Evolutionary conservation across 2,888 invertebrate genomes (phyloP).

Genomic region (Campoplex nolae): DNA sequence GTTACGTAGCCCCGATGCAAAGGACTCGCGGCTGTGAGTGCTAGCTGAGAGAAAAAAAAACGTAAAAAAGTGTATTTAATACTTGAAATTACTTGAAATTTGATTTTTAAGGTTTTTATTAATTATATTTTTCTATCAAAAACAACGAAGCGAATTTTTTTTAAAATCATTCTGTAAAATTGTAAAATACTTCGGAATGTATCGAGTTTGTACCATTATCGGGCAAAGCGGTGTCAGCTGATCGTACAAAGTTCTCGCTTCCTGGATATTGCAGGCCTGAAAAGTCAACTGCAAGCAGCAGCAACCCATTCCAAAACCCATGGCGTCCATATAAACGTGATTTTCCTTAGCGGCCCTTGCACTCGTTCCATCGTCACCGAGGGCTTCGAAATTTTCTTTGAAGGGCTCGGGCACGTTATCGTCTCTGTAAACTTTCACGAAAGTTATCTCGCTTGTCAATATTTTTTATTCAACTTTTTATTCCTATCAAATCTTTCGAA

Average conservation of each 20-base stretch:
- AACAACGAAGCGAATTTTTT: background rate
- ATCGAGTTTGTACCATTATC: conserved; percentile 90
- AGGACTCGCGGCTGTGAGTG: conserved; percentile 98
- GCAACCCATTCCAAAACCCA: conserved; percentile 99
- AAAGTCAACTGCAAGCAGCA: conserved; percentile 98
- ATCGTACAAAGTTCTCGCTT: conserved; percentile 98
- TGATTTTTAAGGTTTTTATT: background rate
- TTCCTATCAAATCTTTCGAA: background rate
- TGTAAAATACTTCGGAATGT: too few species aligned
- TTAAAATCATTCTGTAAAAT: background rate
- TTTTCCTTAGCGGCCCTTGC: conserved; percentile 91
- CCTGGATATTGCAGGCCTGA: conserved; percentile 97
- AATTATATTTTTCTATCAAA: background rate
- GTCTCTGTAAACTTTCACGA: conserved; percentile 93
- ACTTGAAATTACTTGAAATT: too few species aligned
- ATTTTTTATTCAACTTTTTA: background rate
- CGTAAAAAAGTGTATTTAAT: background rate
- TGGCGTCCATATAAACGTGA: conserved; percentile 99
- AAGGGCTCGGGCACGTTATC: conserved; percentile 94
- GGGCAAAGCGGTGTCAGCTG: conserved; percentile 98
- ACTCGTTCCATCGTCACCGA: conserved; percentile 89
- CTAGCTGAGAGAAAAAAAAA: conserved; percentile 88
- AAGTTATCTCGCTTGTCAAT: conserved; percentile 54
- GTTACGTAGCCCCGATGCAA: conserved; percentile 96
- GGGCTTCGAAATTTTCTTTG: conserved; percentile 86